Evolutionary conservation across 2,888 invertebrate species (phyloP), one percentile per base, ranked within the genome.

Genomic region (Dryadula phaetusa): DNA sequence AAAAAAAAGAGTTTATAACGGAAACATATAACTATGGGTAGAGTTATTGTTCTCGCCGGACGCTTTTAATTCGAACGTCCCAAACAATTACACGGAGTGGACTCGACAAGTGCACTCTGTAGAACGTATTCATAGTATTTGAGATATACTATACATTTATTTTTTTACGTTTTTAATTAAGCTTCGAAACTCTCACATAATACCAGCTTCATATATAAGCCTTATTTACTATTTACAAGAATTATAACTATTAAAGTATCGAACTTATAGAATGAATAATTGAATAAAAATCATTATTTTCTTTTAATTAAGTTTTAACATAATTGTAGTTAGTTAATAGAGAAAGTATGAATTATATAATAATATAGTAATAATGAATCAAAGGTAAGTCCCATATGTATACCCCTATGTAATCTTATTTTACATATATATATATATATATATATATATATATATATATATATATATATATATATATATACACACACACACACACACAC

Each of bases 91-190:
- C 60, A 61, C 6, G 42, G 52, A 61, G 61, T 44, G 66, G 66
- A 42, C 37, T 49, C 61, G 66, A 61, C 66, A 64, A 70, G 71
- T 67, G 65, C 65, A 64, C 67, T 72, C 66, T 67, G 62, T 70
- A 47, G 47, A 62, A 65, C 61, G 56, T 32, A 60, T 60, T 60
- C 56, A 25, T 66, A 62, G 67, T 46, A 28, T 60, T 60, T 42
- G 42, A 32, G 12, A 44, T 60, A 60, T 20, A 60, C 18, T 32
- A 7, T 42, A 44, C 14, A 20, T 20, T 37, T n/a, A 54, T 8
- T 37, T 54, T 18, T 54, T 54, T 32, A 32, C 14, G 12, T 60
- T 46, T 60, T 60, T 60, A 60, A 60, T 44, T 44, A 44, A 60
- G 25, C 12, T 44, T 44, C 18, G 18, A 44, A 46, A 46, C 4